These are phyloP conservation scores for Heliconius hortense DNA, from an alignment of 2,888 invertebrate genomes.

Conservation along the genomic window DNA sequence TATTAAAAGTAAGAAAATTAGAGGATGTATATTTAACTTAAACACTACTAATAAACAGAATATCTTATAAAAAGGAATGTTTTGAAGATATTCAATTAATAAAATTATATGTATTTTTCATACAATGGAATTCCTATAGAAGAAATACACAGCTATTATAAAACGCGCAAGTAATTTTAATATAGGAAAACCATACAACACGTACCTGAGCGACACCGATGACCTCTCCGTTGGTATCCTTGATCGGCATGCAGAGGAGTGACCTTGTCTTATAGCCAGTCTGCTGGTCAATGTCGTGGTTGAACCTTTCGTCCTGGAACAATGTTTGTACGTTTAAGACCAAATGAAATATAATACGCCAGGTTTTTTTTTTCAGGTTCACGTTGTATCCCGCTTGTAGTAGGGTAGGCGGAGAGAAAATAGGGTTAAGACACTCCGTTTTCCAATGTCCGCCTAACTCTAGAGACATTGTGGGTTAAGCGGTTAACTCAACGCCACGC, in stretches of 20 bases:
- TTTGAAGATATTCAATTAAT: background rate
- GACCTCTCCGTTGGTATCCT: slow-evolving; percentile 96
- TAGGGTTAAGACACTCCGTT: no score
- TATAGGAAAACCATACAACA: slow-evolving; percentile 5
- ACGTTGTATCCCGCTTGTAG: no score
- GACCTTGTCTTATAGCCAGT: slow-evolving; percentile 97
- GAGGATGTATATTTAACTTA: background rate
- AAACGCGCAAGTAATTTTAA: background rate
- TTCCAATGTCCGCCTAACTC: no score
- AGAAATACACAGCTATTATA: background rate
- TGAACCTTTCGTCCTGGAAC: slow-evolving; percentile 87
- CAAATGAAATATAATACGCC: background rate
- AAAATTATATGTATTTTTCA: background rate
- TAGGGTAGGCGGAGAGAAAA: no score
- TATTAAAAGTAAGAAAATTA: background rate
- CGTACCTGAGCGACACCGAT: slow-evolving; percentile 97
- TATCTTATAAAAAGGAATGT: background rate
- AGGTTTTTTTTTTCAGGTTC: no score
- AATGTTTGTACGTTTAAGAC: slow-evolving; percentile 39
- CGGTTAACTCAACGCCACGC: no score
- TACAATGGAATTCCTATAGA: background rate
- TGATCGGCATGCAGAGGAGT: slow-evolving; percentile 97
- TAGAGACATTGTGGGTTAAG: no score
- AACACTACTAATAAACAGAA: no score
- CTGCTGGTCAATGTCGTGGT: slow-evolving; percentile 95